phyloP scores from a whole-genome alignment of 2,113 vertebrate genomes.

The Mesoclemmys tuberculata region DNA sequence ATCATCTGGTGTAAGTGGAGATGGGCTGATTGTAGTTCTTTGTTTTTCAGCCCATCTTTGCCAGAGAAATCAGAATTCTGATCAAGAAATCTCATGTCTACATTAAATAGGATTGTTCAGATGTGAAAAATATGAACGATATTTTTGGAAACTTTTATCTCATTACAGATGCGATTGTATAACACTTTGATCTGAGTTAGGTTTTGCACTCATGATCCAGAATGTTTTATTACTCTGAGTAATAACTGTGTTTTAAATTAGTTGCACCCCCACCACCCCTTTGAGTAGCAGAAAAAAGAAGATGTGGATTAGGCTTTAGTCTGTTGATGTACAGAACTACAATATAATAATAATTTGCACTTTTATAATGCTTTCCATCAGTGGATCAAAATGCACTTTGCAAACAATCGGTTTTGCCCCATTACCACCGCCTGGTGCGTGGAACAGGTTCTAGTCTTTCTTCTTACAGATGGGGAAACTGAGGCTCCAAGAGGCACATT shows the following conservation, averaged over 20 bases:
- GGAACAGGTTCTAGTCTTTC: neutral
- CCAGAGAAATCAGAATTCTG: neutral
- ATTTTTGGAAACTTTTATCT: neutral
- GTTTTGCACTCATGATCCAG: slow-evolving; percentile 15
- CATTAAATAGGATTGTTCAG: neutral
- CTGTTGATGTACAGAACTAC: neutral
- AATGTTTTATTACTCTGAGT: slow-evolving; percentile 2
- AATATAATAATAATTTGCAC: neutral
- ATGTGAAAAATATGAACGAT: neutral
- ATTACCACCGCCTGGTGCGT: neutral
- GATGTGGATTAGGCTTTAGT: neutral
- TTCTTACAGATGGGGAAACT: neutral
- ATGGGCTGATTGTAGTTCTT: neutral
- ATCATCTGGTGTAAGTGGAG: neutral
- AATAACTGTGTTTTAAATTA: slow-evolving; percentile 32
- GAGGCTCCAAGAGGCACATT: neutral
- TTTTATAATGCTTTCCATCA: neutral
- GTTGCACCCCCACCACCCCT: neutral
- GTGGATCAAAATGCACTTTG: neutral
- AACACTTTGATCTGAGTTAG: slow-evolving; percentile 10
- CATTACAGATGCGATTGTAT: slow-evolving; percentile 14
- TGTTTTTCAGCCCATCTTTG: neutral
- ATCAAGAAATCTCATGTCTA: neutral
- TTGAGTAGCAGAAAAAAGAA: neutral
- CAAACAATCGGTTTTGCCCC: slow-evolving; percentile 18